Evolutionary conservation across 2,113 vertebrate genomes (phyloP).

Genomic region (Siniperca knerii): DNA sequence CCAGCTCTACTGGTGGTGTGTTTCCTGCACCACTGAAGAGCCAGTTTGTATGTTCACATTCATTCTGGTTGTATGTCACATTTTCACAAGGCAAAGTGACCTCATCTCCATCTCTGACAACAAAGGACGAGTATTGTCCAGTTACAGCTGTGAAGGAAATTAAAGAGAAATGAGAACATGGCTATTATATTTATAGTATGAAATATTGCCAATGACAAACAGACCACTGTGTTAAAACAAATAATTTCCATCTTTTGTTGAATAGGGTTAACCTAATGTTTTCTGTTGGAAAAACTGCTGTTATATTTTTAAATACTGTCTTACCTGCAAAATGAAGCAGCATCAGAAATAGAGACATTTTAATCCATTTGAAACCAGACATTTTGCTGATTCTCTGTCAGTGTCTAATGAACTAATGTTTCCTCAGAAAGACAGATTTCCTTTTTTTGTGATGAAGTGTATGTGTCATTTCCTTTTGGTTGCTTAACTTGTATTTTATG

Average conservation of each 20-base stretch:
- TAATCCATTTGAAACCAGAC: background rate
- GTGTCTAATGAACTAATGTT: background rate
- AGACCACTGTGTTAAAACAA: no score
- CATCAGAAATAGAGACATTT: background rate
- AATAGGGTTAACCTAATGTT: background rate
- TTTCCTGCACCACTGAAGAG: background rate
- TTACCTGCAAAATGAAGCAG: background rate
- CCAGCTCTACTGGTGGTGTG: fast-evolving
- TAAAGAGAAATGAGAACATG: background rate
- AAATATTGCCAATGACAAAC: no score
- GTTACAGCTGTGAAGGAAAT: background rate
- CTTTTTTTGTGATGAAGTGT: background rate
- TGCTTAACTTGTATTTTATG: background rate
- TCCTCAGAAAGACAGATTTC: background rate
- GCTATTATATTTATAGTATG: no score
- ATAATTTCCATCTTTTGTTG: no score
- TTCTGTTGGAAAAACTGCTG: no score
- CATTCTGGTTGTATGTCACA: background rate
- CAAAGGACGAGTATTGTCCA: background rate
- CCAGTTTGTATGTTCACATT: background rate
- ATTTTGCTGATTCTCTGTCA: background rate
- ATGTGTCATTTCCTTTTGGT: background rate
- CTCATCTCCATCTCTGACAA: background rate
- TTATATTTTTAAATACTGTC: background rate
- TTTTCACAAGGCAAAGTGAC: background rate